These are phyloP conservation scores for Heterocephalus glaber DNA, from an alignment of 2,113 vertebrate genomes.

Conservation along the genomic window DNA sequence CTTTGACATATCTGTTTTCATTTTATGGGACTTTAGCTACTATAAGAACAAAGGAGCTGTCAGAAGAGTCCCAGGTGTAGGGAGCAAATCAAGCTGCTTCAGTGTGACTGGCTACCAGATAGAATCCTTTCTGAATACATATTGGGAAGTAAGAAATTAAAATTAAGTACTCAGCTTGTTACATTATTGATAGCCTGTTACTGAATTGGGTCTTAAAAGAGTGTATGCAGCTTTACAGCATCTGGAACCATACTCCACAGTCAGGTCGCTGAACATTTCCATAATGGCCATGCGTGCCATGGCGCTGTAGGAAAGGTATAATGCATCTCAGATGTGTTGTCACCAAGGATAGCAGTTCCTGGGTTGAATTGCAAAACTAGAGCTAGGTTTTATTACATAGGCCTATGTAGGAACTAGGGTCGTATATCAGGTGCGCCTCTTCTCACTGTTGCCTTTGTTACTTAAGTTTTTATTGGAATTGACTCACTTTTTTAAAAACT, in stretches of 20 bases:
- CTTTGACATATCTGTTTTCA: background rate
- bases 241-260: background rate
- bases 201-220: background rate
- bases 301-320: background rate
- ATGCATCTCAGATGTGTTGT: background rate
- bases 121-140: background rate
- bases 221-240: background rate
- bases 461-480: background rate
- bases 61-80: constrained; percentile 30
- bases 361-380: background rate
- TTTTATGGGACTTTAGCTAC: background rate
- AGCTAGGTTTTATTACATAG: background rate
- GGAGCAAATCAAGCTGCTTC: background rate
- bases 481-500: background rate
- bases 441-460: background rate
- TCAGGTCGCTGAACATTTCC: background rate
- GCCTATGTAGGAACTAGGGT: background rate
- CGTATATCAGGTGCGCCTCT: background rate
- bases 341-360: background rate
- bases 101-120: background rate
- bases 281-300: accelerated
- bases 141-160: constrained; percentile 30
- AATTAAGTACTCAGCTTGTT: background rate
- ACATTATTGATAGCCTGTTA: background rate
- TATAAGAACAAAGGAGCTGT: background rate